Conservation (phyloP, 2,888 invertebrate genomes). For the Tetanocera ferruginea region DNA sequence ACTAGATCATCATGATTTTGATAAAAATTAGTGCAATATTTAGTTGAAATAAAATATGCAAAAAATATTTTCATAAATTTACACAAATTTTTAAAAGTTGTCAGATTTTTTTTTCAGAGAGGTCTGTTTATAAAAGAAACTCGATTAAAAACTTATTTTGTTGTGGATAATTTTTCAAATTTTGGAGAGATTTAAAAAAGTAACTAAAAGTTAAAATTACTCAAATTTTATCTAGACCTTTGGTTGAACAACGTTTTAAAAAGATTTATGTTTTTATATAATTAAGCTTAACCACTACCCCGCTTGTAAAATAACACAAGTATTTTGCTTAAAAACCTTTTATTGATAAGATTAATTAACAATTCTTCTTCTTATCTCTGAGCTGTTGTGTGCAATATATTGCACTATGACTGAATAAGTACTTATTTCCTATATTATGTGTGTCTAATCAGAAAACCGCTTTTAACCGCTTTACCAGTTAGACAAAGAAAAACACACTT, state of each 20-base stretch:
- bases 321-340: too few relatives aligned
- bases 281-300: too few relatives aligned
- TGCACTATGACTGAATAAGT: background rate
- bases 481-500: constrained; percentile 16
- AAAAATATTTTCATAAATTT: too few relatives aligned
- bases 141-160: background rate
- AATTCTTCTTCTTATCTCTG: too few relatives aligned
- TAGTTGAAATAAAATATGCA: too few relatives aligned
- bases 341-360: too few relatives aligned
- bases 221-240: background rate
- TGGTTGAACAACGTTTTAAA: too few relatives aligned
- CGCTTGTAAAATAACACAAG: too few relatives aligned
- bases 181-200: background rate
- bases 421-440: background rate
- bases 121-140: background rate
- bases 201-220: background rate
- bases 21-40: background rate
- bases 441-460: background rate
- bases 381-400: background rate
- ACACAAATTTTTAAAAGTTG: too few relatives aligned
- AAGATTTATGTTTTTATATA: too few relatives aligned
- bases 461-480: constrained; percentile 1
- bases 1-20: background rate
- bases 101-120: background rate
- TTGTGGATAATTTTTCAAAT: background rate